Evolutionary conservation across 2,888 invertebrate species (phyloP), one percentile per base, ranked within the genome.

Genomic region (Helicoverpa assulta): DNA sequence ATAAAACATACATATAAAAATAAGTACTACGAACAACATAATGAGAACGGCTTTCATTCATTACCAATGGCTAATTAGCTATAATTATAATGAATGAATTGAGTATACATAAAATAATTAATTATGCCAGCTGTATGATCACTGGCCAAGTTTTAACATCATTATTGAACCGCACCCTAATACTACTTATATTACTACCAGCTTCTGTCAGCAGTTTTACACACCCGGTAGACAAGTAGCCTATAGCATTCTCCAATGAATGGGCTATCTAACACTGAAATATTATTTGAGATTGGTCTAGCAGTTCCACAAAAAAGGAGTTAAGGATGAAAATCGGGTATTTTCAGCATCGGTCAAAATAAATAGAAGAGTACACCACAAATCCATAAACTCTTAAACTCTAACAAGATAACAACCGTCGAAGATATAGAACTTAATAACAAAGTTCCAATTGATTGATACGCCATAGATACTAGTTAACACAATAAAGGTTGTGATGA

Each of bases 371-470:
- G 4, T 43, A 16, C 6, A 16, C n/a, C n/a, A n/a, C 47, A 47
- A 47, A 47, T 47, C n/a, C 16, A 47, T 47, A 47, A n/a, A 5
- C 4, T 6, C 47, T 47, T 29, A 54, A 29, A n/a, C n/a, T n/a
- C 5, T n/a, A 55, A 55, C n/a, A 55, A 55, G n/a, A n/a, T 55
- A 29, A n/a, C 6, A 26, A 58, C 43, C 33, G 47, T 21, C 37
- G 26, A 50, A 52, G 50, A 33, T 43, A 26, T n/a, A 37, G 5
- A 37, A 76, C 47, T 52, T 18, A 52, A 60, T 70, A 69, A 60
- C 12, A 62, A 73, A 78, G 58, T 62, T 58, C 58, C 26, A 43
- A 80, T 75, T 59, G 58, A 78, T 81, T 78, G 74, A 73, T 73
- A 51, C 65, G 47, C 63, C 62, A 75, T 78, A 73, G 75, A 83